phyloP scores from a whole-genome alignment of 1,140 invertebrate genomes.

The Luehdorfia chinensis region DNA sequence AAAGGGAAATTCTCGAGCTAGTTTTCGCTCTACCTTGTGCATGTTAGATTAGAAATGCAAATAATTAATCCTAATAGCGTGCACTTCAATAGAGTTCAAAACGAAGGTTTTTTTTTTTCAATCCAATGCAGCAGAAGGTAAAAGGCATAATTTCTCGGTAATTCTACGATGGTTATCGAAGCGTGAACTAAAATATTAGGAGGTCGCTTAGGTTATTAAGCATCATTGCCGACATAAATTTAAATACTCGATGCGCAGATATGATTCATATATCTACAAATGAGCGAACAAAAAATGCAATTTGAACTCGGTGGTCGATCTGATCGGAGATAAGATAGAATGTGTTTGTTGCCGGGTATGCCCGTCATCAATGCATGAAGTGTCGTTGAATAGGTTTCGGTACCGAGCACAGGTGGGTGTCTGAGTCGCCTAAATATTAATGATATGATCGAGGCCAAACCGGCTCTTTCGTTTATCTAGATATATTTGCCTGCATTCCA shows the following conservation, averaged over 20 bases:
- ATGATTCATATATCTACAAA: conserved; percentile 27
- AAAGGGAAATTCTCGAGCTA: conserved; percentile 2
- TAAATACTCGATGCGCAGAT: conserved; percentile 22
- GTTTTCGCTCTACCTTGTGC: not conserved
- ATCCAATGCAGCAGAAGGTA: not conserved
- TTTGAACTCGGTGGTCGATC: conserved; percentile 25
- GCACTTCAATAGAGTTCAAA: not conserved
- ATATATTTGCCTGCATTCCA: conserved; percentile 9
- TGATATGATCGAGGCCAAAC: conserved; percentile 8
- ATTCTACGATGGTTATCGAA: conserved; percentile 24
- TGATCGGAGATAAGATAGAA: conserved; percentile 29
- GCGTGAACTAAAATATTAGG: conserved; percentile 39
- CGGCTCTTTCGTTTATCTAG: conserved; percentile 7
- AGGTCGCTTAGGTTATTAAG: conserved; percentile 25
- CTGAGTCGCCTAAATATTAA: conserved; percentile 10
- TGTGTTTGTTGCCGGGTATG: conserved; percentile 12
- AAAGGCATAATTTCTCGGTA: conserved; percentile 4
- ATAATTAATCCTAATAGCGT: conserved; percentile 1
- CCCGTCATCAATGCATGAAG: conserved; percentile 12
- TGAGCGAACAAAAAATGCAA: conserved; percentile 28
- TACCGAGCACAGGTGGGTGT: conserved; percentile 14
- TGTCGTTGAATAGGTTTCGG: not conserved
- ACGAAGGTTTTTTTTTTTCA: not conserved
- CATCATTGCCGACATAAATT: conserved; percentile 16
- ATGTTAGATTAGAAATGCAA: conserved; percentile 18